Base-by-base conservation (phyloP, 2,113 vertebrate species). In the Chaenogobius annularis region DNA sequence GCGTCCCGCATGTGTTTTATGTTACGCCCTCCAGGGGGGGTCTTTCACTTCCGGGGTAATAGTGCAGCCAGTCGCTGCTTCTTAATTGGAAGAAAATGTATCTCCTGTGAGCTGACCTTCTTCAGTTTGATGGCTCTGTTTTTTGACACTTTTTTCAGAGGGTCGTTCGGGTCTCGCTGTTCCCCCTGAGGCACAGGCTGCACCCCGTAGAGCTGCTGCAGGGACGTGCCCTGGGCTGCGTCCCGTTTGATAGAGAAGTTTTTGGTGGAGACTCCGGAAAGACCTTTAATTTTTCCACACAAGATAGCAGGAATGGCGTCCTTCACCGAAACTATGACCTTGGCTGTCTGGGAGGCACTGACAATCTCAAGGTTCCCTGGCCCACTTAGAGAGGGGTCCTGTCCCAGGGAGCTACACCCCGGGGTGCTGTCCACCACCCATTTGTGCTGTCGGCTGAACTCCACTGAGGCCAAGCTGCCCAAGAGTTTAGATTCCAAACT, bases 201-300 rank as follows among this genome's bases (percentile, higher is more conserved):
- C 55, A 88, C 44, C 0, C 94, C 93, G 0, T 95, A 97, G 79
- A 95, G 94, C 90, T 96, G 96, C 91, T 96, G 96, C 83, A 96
- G 91, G 61, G 95, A 85, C 23, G 95, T 91, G 88, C 95, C 95
- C 89, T 95, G 94, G 82, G 92, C 92, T 76, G 93, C 79, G 75
- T 99, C 96, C 69, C 95, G 96, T 88, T 97, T 98, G 91, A 98
- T 98, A 86, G 97, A 99, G 92, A 98, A 98, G 94, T 98, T 99
- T 92, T 98, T 98, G 76, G 97, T 99, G 84, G 97, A 99, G 63
- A 98, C 96, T 0, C 97, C 97, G 0, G 96, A 98, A 44, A 98
- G 94, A 72, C 96, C 95, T 91, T 98, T 98, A 64, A 98, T 95
- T 90, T 98, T 99, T 68, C 97, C 97, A 46, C 97, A 98, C 89